Base-by-base conservation (phyloP, 2,888 invertebrate genomes). In the Altica lythri region DNA sequence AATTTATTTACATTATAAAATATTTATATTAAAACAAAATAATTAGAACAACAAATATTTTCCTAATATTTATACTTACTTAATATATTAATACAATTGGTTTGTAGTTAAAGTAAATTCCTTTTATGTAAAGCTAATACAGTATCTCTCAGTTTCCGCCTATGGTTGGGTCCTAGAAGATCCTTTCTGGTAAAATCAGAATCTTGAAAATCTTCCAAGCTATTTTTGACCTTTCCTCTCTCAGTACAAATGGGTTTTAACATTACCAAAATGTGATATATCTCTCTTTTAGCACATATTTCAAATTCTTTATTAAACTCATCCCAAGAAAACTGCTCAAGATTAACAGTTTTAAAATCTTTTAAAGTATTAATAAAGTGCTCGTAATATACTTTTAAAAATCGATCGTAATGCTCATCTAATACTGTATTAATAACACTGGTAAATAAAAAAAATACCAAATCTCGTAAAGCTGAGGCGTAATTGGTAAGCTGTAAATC, bases 401-500 rank as follows among this genome's bases (percentile, higher is more conserved):
- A 73, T 5, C 79, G 74, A 2, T 82, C 77, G 44, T 76, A 73
- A 55, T 81, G 72, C n/a, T 77, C 60, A 1, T 76, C 76, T 3
- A 80, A 64, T 1, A 80, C 73, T 0, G 68, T 63, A 5, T 75
- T 71, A 1, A 76, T 72, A 1, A 82, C 76, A 59, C 83, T 83
- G 1, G 81, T 78, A 25, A 80, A 78, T 4, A 85, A 53, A 44
- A 83, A 79, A 59, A 84, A 84, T 1, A 81, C 66, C 9, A 85
- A 63, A 66, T 85, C 85, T 14, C 80, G 77, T 0, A 77, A 63
- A 2, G 81, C 73, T 2, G 80, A 81, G 27, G 78, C 74, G 52
- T 80, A 81, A 9, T 78, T 68, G 32, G 81, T 79, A 18, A 82
- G 76, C 69, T 85, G 85, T 53, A 83, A 80, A 63, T 85, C 85